Evolutionary conservation across 2,888 invertebrate genomes (phyloP).

Genomic region (Tolmerus cingulatus): DNA sequence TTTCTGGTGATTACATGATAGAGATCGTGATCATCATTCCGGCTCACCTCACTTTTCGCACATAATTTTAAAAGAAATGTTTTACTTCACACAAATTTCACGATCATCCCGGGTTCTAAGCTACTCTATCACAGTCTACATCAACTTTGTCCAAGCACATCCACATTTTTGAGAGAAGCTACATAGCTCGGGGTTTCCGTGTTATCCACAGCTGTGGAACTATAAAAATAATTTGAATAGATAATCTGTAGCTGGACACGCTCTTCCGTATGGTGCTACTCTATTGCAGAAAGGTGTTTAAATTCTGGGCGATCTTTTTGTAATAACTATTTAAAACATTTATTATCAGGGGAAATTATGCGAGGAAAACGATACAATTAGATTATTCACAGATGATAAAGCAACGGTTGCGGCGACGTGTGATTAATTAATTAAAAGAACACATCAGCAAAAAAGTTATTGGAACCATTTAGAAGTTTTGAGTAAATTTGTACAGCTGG

Average conservation of each 20-base stretch:
- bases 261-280: neutral
- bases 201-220: slow-evolving; percentile 13
- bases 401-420: neutral
- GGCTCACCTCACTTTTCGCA: neutral
- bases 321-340: neutral
- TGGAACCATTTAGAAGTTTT: neutral
- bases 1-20: slow-evolving; percentile 22
- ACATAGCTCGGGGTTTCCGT: neutral
- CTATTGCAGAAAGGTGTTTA: neutral
- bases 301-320: neutral
- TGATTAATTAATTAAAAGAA: neutral
- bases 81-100: neutral
- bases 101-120: neutral
- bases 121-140: neutral
- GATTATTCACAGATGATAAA: slow-evolving; percentile 14
- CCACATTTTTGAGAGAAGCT: neutral
- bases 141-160: neutral
- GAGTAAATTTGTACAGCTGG: neutral
- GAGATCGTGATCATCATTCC: neutral
- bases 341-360: slow-evolving; percentile 7
- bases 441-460: neutral
- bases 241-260: neutral
- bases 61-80: neutral
- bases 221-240: slow-evolving; percentile 13
- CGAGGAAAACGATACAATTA: slow-evolving; percentile 5